Percentiles rank a stretch among this genome's conserved stretches.
Conservation (phyloP, 2,797 vertebrate species). For the Chiroxiphia lanceolata region DNA sequence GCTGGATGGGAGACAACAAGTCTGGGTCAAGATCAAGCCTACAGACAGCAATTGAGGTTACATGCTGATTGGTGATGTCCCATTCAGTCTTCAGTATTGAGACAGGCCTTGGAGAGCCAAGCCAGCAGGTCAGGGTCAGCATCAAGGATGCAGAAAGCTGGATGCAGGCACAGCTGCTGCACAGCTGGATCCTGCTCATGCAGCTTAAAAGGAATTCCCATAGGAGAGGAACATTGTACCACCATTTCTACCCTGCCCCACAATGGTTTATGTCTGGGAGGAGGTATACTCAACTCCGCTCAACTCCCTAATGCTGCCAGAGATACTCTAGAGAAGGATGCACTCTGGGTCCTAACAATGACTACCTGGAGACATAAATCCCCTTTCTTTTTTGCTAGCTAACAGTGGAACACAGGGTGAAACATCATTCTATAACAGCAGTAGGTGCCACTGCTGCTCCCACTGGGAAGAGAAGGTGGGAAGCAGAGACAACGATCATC, state of each 20-base stretch:
- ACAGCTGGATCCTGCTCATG: rapidly evolving
- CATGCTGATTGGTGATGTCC: rapidly evolving
- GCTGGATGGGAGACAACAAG: not conserved
- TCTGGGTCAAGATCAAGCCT: not conserved
- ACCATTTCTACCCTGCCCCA: not conserved
- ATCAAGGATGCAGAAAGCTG: not conserved
- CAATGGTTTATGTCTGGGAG: rapidly evolving
- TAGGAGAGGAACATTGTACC: not conserved
- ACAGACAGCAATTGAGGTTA: rapidly evolving
- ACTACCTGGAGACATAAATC: not conserved
- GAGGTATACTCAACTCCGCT: not conserved
- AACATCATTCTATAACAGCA: not conserved
- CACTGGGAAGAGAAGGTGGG: not conserved
- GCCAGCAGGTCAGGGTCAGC: not conserved
- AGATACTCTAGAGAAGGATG: not conserved
- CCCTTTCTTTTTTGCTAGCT: not conserved
- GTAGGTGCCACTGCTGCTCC: not conserved
- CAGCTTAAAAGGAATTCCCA: not conserved
- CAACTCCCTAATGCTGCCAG: not conserved
- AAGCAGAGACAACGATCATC: not conserved
- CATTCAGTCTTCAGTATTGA: not conserved
- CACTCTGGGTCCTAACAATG: rapidly evolving
- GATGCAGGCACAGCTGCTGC: not conserved
- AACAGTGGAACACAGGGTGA: not conserved
- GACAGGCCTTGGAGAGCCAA: not conserved